Base-by-base conservation (phyloP, 2,888 invertebrate genomes). In the Lydus trimaculatus region DNA sequence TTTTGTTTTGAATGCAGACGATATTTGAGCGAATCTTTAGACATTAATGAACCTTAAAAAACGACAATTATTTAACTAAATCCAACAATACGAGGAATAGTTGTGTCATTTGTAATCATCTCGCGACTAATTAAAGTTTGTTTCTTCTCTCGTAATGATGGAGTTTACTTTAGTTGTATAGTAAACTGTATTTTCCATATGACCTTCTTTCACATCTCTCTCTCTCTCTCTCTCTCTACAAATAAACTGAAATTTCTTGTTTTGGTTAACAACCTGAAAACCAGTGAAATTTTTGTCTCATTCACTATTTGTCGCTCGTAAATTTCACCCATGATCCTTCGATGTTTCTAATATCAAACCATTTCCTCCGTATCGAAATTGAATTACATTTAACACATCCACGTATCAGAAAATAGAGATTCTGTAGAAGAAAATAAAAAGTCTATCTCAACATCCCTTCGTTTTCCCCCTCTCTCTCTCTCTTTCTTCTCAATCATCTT, bases 311-410 rank as follows among this genome's bases (percentile, higher is more conserved):
- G 25, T 52, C 25, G 11, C 52, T 13, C 52, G 25, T 52, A 52
- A 52, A 52, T 52, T 52, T 6, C 52, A 25, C 25, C 23, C 48
- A 48, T 48, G 48, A 48, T 48, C 48, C 48, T 48, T 48, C 48
- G 20, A 48, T 20, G 48, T 20, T 11, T 48, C 48, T 48, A 52
- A 25, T 52, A 25, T 33, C 33, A 39, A 23, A 20, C 23, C 33
- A n/a, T n/a, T 60, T 60, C 60, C 36, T 5, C n/a, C 28, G 33
- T 6, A 23, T 36, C 60, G 31, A 31, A 28, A 60, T 60, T 60
- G 60, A 60, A 60, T 60, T 60, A 60, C 60, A 28, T 25, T 60
- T 36, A 33, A 48, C 48, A 23, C 48, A 11, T 15, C 2, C 20
- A 48, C 48, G 43, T 43, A 17, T 1, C 17, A 20, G 48, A 48